Percentiles rank a stretch among this genome's conserved stretches.
Conservation (phyloP, 2,797 vertebrate species). For the Typhlichthys subterraneus region DNA sequence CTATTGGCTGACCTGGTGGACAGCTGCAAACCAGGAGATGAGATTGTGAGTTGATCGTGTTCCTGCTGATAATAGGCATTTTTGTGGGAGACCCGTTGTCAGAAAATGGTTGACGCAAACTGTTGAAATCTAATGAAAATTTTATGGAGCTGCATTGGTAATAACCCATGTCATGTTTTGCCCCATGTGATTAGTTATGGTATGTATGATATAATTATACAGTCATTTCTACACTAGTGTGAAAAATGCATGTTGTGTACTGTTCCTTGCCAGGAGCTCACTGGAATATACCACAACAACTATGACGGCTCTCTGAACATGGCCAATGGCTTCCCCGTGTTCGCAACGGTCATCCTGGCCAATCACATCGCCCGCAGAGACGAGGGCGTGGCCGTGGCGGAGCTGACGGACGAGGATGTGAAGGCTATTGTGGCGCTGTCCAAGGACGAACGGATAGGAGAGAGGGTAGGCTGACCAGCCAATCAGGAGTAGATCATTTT, state of each 20-base stretch:
- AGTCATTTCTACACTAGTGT: too few species aligned
- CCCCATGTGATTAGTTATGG: too few species aligned
- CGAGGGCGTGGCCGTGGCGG: constrained; percentile 86
- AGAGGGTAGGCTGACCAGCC: constrained; percentile 76
- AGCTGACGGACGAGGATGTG: constrained; percentile 93
- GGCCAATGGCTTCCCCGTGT: constrained; percentile 93
- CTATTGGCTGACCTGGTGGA: constrained; percentile 94
- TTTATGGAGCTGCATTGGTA: too few species aligned
- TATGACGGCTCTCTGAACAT: constrained; percentile 96
- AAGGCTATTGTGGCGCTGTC: constrained; percentile 90
- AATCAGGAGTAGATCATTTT: too few species aligned
- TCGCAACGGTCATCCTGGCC: constrained; percentile 95
- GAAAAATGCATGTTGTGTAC: too few species aligned
- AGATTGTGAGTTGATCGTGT: constrained; percentile 84
- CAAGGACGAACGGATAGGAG: constrained; percentile 93
- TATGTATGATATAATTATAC: too few species aligned
- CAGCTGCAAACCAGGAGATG: constrained; percentile 94
- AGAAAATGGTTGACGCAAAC: too few species aligned
- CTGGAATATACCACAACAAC: constrained; percentile 98
- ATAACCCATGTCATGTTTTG: too few species aligned
- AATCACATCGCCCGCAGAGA: constrained; percentile 92
- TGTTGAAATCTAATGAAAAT: too few species aligned
- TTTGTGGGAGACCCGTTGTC: too few species aligned
- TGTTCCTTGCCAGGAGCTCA: constrained; percentile 83
- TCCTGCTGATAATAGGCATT: background rate